Evolutionary conservation across 2,888 invertebrate genomes (phyloP), one percentile per base, ranked within the genome.

Genomic region (Lymantria monacha): DNA sequence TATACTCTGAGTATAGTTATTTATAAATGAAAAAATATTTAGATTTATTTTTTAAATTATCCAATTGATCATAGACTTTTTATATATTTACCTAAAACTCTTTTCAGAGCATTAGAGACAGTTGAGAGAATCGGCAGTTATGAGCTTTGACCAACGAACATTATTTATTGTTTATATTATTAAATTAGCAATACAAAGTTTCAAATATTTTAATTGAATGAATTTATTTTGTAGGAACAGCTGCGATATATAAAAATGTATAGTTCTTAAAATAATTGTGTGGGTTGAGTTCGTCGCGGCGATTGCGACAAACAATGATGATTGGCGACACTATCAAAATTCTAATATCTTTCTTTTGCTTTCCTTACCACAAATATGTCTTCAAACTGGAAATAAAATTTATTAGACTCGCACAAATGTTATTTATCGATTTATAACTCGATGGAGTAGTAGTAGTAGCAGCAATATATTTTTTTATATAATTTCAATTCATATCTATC

Each of bases 401-500:
- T 12, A 38, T 2, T 5, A 38, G n/a, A 38, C 11, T 33, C 5
- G 5, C 22, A 22, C 22, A 22, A 22, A 2, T 2, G 22, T 22
- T 22, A 22, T 22, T 22, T 7, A 7, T 33, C 9, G 33, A 33
- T 33, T 10, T 10, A 33, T 8, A 2, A 10, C 2, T 33, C 33
- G 10, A 33, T 33, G 1, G 10, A 33, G 10, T 33, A 33, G 9
- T 33, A 33, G 33, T 33, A 30, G 30, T 30, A 30, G 37, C 8
- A n/a, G 12, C n/a, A 14, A 14, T 13, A 38, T 22, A 22, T 38
- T 38, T 38, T 38, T 41, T 64, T 49, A 53, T 63, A 61, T 60
- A 51, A 48, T 63, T 64, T 69, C 68, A 70, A 69, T 72, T 65
- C 57, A 42, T 57, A 71, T 74, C 61, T 54, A 62, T 67, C 70